A percentile compares a stretch with the other conserved stretches of the same genome.
These are phyloP conservation scores for Stictocephala bisonia DNA, from an alignment of 2,888 invertebrate genomes.

Conservation along the genomic window DNA sequence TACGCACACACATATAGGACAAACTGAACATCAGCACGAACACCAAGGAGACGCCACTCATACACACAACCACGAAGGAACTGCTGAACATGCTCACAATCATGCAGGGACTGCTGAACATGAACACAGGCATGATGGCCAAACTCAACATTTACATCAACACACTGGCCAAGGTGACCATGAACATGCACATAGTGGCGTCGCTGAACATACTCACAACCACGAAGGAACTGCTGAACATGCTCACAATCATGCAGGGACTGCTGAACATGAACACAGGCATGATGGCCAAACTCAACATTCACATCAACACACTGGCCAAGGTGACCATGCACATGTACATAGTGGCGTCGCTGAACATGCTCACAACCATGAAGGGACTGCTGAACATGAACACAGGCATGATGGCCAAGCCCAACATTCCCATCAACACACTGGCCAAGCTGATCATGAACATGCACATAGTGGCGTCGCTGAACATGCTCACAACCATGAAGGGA, in stretches of 20 bases:
- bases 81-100: conserved; percentile 20
- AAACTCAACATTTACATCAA: conserved; percentile 51
- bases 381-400: conserved; percentile 28
- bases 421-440: conserved; percentile 41
- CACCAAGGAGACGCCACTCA: conserved; percentile 56
- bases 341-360: conserved; percentile 51
- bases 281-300: conserved; percentile 51
- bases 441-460: conserved; percentile 41
- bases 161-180: conserved; percentile 52
- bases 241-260: conserved; percentile 48
- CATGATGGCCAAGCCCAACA: conserved; percentile 40
- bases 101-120: conserved; percentile 34
- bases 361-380: conserved; percentile 37
- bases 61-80: conserved; percentile 55
- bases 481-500: conserved; percentile 54
- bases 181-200: conserved; percentile 52
- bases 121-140: conserved; percentile 38
- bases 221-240: conserved; percentile 48
- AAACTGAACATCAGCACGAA: conserved; percentile 51
- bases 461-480: conserved; percentile 51
- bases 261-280: conserved; percentile 52
- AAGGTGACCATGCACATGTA: conserved; percentile 50
- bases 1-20: conserved; percentile 50
- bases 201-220: conserved; percentile 45
- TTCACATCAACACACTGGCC: conserved; percentile 52